phyloP scores from a whole-genome alignment of 2,797 vertebrate genomes.

The Microchirus variegatus region DNA sequence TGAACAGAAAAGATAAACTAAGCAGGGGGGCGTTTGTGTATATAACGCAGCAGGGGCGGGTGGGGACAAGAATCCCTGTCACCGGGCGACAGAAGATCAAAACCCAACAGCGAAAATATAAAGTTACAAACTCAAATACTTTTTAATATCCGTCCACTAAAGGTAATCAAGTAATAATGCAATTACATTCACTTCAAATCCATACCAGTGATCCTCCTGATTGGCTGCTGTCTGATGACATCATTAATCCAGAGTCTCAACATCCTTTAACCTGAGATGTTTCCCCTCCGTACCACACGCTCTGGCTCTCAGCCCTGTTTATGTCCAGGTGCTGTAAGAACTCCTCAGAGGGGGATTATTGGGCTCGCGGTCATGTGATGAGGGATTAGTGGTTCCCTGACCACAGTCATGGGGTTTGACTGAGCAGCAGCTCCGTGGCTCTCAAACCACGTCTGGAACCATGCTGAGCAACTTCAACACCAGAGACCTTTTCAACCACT shows the following conservation, averaged over 20 bases:
- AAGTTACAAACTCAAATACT: no score
- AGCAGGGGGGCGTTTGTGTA: no score
- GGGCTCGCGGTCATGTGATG: conserved; percentile 81
- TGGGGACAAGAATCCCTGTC: no score
- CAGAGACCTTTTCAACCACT: conserved; percentile 84
- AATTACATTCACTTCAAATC: no score
- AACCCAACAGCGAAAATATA: no score
- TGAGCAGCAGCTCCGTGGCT: conserved; percentile 63
- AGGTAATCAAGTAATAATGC: no score
- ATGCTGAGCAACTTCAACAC: conserved; percentile 87
- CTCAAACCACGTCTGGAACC: conserved; percentile 66
- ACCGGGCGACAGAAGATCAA: no score
- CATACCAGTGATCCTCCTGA: no score
- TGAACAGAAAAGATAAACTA: no score
- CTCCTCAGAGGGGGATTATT: conserved; percentile 79
- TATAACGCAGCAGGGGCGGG: no score
- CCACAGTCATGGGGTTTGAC: conserved; percentile 75
- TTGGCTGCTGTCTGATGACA: neutral
- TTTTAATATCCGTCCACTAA: no score
- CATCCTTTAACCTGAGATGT: conserved; percentile 22
- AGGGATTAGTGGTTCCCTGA: conserved; percentile 78
- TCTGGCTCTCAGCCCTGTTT: conserved; percentile 65
- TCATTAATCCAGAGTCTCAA: conserved; percentile 13
- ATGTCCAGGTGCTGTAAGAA: conserved; percentile 76
- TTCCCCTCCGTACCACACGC: conserved; percentile 27